phyloP scores from a whole-genome alignment of 2,888 invertebrate genomes.

The Drosophila cracens region DNA sequence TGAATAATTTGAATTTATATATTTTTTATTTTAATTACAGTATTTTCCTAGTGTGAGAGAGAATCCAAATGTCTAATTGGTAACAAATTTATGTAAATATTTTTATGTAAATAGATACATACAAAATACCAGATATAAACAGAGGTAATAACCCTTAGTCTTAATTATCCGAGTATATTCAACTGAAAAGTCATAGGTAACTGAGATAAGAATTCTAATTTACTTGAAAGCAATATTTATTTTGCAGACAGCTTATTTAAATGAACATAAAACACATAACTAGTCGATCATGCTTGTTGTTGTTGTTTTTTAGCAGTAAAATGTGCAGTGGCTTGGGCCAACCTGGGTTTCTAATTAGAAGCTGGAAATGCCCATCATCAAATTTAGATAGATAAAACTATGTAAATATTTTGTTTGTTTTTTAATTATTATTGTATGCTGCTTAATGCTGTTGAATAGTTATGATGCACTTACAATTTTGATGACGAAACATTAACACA shows the following conservation, averaged over 20 bases:
- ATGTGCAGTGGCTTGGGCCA: not conserved
- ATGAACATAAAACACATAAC: not conserved
- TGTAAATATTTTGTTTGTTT: slow-evolving; percentile 21
- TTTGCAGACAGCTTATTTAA: slow-evolving; percentile 1
- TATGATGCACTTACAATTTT: slow-evolving; percentile 29
- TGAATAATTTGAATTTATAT: slow-evolving; percentile 47
- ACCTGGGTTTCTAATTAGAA: slow-evolving; percentile 9
- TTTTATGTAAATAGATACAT: not conserved
- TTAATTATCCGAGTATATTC: not conserved
- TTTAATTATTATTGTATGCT: slow-evolving; percentile 8
- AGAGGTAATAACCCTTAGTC: not conserved
- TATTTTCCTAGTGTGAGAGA: slow-evolving; percentile 43
- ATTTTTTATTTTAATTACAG: slow-evolving; percentile 55
- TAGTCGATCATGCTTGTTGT: not conserved
- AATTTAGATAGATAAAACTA: slow-evolving; percentile 27
- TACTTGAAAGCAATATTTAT: not conserved
- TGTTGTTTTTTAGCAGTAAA: not conserved
- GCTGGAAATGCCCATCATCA: slow-evolving; percentile 22
- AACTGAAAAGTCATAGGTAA: not conserved
- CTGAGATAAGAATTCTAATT: not conserved
- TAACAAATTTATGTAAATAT: not conserved
- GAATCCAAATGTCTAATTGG: slow-evolving; percentile 14
- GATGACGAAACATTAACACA: slow-evolving; percentile 13
- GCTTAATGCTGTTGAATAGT: slow-evolving; percentile 10
- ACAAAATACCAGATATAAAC: not conserved